A percentile compares a stretch with the other conserved stretches of the same genome.
Evolutionary conservation across 2,888 invertebrate genomes (phyloP).

Genomic region (Erynnis tages): DNA sequence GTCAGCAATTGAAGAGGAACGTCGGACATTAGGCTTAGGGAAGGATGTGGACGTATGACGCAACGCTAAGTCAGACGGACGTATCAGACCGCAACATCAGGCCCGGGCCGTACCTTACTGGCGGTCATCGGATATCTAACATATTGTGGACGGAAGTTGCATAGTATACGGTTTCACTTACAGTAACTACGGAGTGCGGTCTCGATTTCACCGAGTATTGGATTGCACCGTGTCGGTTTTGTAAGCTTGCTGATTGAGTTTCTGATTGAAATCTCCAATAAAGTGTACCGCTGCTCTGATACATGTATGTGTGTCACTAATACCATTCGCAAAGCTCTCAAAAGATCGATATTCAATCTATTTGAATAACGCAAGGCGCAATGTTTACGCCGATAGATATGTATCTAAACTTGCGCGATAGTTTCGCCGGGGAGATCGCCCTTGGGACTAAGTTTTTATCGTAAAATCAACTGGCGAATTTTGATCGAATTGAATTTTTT

Average conservation of each 20-base stretch:
- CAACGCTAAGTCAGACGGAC: conserved; percentile 46
- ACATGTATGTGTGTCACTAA: conserved; percentile 20
- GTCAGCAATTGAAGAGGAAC: conserved; percentile 18
- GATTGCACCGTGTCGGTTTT: conserved; percentile 62
- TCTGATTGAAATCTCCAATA: conserved; percentile 54
- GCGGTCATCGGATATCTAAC: conserved; percentile 65
- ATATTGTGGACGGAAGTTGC: conserved; percentile 69
- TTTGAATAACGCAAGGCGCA: conserved; percentile 25
- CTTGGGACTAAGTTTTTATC: conserved; percentile 20
- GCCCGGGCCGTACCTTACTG: conserved; percentile 40
- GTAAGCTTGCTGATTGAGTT: conserved; percentile 69
- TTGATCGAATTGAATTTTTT: conserved; percentile 23
- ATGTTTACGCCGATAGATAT: conserved; percentile 16
- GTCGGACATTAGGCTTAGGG: conserved; percentile 21
- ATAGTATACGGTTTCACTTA: conserved; percentile 74
- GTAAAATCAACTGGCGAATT: conserved; percentile 23
- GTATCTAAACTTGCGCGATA: conserved; percentile 11
- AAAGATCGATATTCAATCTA: conserved; percentile 28
- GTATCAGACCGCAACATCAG: conserved; percentile 54
- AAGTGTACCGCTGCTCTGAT: conserved; percentile 28
- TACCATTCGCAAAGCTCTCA: conserved; percentile 16
- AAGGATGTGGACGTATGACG: conserved; percentile 38
- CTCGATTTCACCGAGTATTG: conserved; percentile 61
- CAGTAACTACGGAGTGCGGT: conserved; percentile 58
- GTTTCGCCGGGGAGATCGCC: conserved; percentile 11